Evolutionary conservation across 2,113 vertebrate genomes (phyloP).

Genomic region (Chaetura pelagica): DNA sequence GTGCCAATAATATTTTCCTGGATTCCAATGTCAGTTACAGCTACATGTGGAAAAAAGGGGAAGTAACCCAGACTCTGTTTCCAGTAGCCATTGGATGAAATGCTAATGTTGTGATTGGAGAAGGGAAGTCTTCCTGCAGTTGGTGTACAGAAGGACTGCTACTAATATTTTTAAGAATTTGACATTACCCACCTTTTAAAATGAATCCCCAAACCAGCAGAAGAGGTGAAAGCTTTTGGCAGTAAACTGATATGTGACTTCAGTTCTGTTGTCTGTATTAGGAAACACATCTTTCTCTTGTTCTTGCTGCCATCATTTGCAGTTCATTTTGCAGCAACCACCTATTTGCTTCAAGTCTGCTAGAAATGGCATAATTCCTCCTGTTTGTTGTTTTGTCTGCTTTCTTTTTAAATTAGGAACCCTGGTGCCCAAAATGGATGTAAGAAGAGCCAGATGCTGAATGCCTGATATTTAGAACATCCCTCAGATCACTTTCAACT

Average conservation of each 20-base stretch:
- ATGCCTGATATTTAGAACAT: neutral
- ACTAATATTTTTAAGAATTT: neutral
- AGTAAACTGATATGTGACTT: neutral
- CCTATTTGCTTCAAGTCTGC: neutral
- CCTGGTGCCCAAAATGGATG: neutral
- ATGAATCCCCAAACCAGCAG: neutral
- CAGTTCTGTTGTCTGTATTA: neutral
- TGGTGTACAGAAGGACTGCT: neutral
- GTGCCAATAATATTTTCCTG: neutral
- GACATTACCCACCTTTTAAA: neutral
- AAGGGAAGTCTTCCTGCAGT: neutral
- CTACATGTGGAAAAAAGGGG: neutral
- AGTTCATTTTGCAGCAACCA: neutral
- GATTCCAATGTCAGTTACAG: neutral
- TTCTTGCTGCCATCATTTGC: neutral
- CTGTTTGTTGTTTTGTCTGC: neutral
- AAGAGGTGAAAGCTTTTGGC: neutral
- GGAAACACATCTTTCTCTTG: neutral
- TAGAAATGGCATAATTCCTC: neutral
- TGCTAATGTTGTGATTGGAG: neutral
- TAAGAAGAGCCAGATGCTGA: neutral
- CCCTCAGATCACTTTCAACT: neutral
- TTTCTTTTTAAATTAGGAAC: neutral
- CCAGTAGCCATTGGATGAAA: neutral
- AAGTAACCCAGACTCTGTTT: neutral